Evolutionary conservation across 2,888 invertebrate species (phyloP).

Genomic region (Myopa tessellatipennis): DNA sequence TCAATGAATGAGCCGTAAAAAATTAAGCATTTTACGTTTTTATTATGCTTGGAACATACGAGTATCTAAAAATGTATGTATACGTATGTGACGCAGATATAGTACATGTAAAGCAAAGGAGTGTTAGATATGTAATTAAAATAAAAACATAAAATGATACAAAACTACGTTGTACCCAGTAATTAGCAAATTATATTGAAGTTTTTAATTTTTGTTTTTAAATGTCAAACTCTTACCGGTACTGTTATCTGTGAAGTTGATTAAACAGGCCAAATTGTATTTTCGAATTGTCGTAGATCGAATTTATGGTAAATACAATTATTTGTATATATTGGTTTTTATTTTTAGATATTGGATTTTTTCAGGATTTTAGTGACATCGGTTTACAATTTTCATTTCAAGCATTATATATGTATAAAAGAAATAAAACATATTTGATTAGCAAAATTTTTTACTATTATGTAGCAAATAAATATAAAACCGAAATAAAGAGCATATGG

Average conservation of each 20-base stretch:
- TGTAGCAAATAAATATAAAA: conserved; percentile 17
- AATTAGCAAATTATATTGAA: conserved; percentile 24
- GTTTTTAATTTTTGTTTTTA: conserved; percentile 8
- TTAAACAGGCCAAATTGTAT: conserved; percentile 45
- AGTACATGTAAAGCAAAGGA: too few relatives aligned
- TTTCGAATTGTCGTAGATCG: conserved; percentile 33
- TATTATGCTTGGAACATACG: too few relatives aligned
- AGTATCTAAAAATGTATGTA: too few relatives aligned
- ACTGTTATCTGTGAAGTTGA: conserved; percentile 59
- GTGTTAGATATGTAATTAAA: not conserved
- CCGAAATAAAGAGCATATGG: not conserved
- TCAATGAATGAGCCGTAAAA: not conserved
- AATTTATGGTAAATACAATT: conserved; percentile 30
- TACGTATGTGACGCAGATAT: too few relatives aligned
- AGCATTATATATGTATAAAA: conserved; percentile 31
- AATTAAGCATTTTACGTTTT: too few relatives aligned
- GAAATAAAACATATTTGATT: conserved; percentile 34
- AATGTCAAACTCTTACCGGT: conserved; percentile 58
- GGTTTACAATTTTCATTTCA: conserved; percentile 34
- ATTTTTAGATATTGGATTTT: conserved; percentile 7
- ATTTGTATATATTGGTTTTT: conserved; percentile 21
- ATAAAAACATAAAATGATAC: conserved; percentile 1
- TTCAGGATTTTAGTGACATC: conserved; percentile 34
- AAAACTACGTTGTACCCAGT: conserved; percentile 23
- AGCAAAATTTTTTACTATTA: conserved; percentile 26